phyloP scores from a whole-genome alignment of 2,797 vertebrate species.

The Ataeniobius toweri region DNA sequence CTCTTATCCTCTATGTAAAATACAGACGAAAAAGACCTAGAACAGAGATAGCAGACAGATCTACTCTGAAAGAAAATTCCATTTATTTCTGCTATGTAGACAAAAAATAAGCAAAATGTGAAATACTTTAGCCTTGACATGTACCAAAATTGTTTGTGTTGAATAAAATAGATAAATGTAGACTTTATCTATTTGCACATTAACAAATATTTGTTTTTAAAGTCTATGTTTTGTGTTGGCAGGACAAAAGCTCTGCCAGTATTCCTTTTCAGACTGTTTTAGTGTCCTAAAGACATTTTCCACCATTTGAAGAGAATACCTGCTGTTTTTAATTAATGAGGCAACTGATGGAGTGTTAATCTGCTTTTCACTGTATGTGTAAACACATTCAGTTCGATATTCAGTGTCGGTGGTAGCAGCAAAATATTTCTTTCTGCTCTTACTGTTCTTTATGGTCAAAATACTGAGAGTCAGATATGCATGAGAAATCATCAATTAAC shows the following conservation, averaged over 20 bases:
- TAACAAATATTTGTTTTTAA: background rate
- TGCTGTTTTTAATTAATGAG: background rate
- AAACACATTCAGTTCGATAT: background rate
- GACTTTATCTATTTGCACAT: background rate
- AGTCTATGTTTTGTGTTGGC: background rate
- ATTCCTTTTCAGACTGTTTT: background rate
- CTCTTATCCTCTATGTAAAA: background rate
- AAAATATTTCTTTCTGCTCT: background rate
- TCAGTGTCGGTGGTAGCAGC: background rate
- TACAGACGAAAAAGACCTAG: background rate
- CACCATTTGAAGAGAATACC: background rate
- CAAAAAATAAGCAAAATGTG: background rate
- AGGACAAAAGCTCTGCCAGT: background rate
- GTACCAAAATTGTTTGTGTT: background rate
- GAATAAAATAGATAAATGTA: background rate
- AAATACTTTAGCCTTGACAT: background rate
- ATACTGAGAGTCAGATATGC: slow-evolving; percentile 1
- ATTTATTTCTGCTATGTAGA: background rate
- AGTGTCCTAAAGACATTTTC: background rate
- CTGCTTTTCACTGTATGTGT: background rate
- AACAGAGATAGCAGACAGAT: background rate
- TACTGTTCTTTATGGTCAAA: background rate
- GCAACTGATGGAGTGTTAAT: background rate
- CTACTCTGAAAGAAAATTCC: no score
- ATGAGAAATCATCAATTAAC: background rate